Conservation (phyloP, 1,140 invertebrate species). For the Meteorus sp. region DNA sequence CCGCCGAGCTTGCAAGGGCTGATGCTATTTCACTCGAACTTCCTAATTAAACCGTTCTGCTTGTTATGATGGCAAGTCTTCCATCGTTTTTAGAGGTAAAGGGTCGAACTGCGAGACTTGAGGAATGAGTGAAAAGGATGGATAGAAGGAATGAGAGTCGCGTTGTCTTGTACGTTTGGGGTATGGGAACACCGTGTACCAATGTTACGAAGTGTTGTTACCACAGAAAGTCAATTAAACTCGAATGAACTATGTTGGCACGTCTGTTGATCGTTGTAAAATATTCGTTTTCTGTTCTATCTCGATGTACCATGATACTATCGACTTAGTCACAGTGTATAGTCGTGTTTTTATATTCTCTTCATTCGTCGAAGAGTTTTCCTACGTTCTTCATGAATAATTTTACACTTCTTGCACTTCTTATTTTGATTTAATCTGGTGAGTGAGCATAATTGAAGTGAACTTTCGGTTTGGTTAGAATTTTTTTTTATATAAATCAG, state of each 20-base stretch:
- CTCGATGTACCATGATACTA: slow-evolving; percentile 1
- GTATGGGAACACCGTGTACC: background rate
- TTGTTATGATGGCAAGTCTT: slow-evolving; percentile 24
- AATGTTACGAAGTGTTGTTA: slow-evolving; percentile 24
- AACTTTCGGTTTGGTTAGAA: too few relatives aligned
- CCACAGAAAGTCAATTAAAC: slow-evolving; percentile 29
- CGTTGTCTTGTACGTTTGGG: background rate
- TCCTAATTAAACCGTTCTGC: slow-evolving; percentile 33
- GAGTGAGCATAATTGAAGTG: too few relatives aligned
- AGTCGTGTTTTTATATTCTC: too few relatives aligned
- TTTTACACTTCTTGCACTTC: background rate
- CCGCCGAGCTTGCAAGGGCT: slow-evolving; percentile 22
- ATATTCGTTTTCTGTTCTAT: background rate
- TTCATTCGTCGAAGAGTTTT: background rate
- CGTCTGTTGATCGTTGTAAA: background rate
- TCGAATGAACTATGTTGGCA: slow-evolving; percentile 16
- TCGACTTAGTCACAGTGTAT: too few relatives aligned
- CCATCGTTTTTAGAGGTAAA: background rate
- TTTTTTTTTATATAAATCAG: too few relatives aligned
- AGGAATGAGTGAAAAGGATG: slow-evolving; percentile 5
- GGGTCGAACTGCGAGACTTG: too few relatives aligned
- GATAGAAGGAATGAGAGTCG: slow-evolving; percentile 9
- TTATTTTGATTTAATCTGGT: too few relatives aligned
- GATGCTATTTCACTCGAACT: slow-evolving; percentile 34
- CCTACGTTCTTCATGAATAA: background rate